Evolutionary conservation across 1,140 invertebrate genomes (phyloP), one percentile per base, ranked within the genome.

Genomic region (Euschistus heros): DNA sequence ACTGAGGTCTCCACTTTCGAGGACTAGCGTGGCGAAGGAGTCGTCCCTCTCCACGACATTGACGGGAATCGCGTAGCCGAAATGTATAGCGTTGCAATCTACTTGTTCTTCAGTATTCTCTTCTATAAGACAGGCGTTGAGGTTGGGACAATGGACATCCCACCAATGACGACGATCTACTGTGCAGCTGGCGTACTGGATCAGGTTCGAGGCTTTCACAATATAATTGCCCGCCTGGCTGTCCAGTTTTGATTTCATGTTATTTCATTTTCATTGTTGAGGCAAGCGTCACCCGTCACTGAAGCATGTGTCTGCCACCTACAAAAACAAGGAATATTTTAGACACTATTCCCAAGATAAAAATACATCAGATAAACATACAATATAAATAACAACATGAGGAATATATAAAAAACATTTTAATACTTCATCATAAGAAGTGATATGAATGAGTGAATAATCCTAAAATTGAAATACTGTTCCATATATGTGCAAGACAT

Each of bases 51-150:
- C 75, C 10, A 79, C 72, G 15, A 80, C 71, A 67, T 74, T 75
- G 47, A 83, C 76, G 0, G 81, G 79, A 0, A 80, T 77, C 61
- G 81, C 83, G 68, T 80, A 77, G 13, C 80, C 81, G 69, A 80
- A 82, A 69, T 83, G 81, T n/a, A 82, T 76, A 17, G 81, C 77
- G 63, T 75, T 75, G 69, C 81, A 82, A 30, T 75, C 72, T 17
- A 77, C 71, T 72, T 68, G 62, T 10, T 73, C 63, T 17, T 47
- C 63, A 17, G 22, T 26, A 27, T 54, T 47, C 50, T 76, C 73
- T 69, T 76, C 75, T 8, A 77, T 68, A 18, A 78, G 71, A 71
- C 77, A 80, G 63, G 80, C 71, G 70, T 76, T 77, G 50, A 76
- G 69, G 47, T 79, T 76, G 46, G 79, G 78, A 68, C 76, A 78